Evolutionary conservation across 2,113 vertebrate species (phyloP), one percentile per base, ranked within the genome.

Genomic region (Morone chrysops): DNA sequence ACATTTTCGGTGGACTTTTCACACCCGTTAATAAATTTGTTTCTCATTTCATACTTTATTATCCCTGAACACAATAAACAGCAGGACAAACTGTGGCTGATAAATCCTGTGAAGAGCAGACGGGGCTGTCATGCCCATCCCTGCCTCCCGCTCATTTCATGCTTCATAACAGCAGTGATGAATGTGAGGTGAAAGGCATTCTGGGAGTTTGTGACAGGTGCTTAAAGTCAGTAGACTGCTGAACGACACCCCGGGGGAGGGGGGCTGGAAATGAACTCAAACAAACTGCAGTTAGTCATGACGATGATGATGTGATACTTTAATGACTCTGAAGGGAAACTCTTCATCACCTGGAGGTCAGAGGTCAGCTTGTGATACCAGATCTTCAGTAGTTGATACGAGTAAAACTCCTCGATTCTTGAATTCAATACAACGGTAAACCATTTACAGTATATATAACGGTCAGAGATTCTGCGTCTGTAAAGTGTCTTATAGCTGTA

Each of bases 141-240:
- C 56, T n/a, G 65, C 61, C 76, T 63, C 73, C 36, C 3, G 13
- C 48, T 82, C 82, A 82, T 85, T 89, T 86, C 91, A 91, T 60
- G 75, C 78, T 57, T 79, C 75, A 36, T 70, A 75, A 83, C 53
- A 12, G 60, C 78, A 2, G 4, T 17, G 60, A 51, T 43, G 78
- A 60, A 75, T 70, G 38, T 10, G 53, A 85, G 87, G 81, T 82
- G 87, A 88, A 90, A 89, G 57, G 85, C 83, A 89, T 87, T 18
- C 71, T 88, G 89, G 80, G 87, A 89, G 75, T 51, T 77, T 70
- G 20, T 50, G 82, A 80, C 81, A 73, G 84, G 78, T 75, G 73
- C 80, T 75, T 56, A 43, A 68, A 83, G 60, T 78, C 62, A 22
- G 67, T 53, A 18, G 14, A 8, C 20, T 53, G 80, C 57, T 43